phyloP scores from a whole-genome alignment of 2,113 vertebrate genomes.

The Corythoichthys intestinalis region DNA sequence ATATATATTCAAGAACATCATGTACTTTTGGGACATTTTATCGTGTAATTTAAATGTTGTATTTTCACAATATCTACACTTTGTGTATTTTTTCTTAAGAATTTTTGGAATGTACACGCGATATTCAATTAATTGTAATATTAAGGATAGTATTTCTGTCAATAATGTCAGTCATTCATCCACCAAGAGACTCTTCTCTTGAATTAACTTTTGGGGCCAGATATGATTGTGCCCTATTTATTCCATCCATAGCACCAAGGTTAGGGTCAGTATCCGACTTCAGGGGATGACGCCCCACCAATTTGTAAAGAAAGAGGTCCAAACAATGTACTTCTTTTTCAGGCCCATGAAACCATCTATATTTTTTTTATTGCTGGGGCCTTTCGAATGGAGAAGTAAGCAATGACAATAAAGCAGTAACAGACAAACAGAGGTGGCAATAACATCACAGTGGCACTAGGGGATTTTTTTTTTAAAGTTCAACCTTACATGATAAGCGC shows the following conservation, averaged over 20 bases:
- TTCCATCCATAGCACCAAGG: background rate
- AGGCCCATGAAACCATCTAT: slow-evolving; percentile 5
- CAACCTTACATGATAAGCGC: slow-evolving; percentile 38
- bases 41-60: no score
- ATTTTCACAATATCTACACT: no score
- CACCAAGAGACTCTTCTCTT: background rate
- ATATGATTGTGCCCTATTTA: background rate
- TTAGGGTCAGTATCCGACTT: background rate
- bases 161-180: background rate
- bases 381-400: slow-evolving; percentile 26
- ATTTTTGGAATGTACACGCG: background rate
- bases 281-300: background rate
- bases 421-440: background rate
- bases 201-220: no score
- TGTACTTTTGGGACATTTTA: no score
- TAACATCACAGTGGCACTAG: slow-evolving; percentile 9
- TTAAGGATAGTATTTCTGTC: background rate
- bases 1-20: no score
- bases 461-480: slow-evolving; percentile 34
- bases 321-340: background rate
- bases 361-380: slow-evolving; percentile 19
- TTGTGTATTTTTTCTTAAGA: background rate
- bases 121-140: no score
- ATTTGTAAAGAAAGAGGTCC: slow-evolving; percentile 7
- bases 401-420: slow-evolving; percentile 34